phyloP scores from a whole-genome alignment of 2,797 vertebrate genomes.

The Ctenopoma multispine region DNA sequence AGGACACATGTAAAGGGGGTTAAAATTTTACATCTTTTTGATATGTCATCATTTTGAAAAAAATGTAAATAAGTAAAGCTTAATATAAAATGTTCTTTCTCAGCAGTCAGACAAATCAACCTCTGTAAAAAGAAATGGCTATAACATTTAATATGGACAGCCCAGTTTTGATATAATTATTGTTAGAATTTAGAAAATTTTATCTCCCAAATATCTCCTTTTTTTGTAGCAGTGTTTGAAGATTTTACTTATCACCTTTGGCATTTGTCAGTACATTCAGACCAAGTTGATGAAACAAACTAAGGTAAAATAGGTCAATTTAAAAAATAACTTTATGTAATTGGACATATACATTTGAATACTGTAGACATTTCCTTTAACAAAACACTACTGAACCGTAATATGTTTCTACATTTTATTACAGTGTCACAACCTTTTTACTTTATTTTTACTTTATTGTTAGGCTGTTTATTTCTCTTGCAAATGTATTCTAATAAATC shows the following conservation, averaged over 20 bases:
- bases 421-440: constrained; percentile 45
- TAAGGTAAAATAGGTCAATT: no score
- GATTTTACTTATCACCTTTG: not conserved
- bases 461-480: constrained; percentile 60
- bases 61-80: constrained; percentile 8
- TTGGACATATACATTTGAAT: not conserved
- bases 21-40: constrained; percentile 1
- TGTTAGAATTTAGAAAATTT: not conserved
- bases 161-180: no score
- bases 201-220: not conserved
- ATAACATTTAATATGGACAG: not conserved
- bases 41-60: constrained; percentile 1
- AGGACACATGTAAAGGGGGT: not conserved
- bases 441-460: constrained; percentile 59
- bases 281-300: not conserved
- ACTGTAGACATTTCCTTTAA: constrained; percentile 13
- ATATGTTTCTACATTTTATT: constrained; percentile 48
- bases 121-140: not conserved
- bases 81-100: not conserved
- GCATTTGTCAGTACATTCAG: not conserved
- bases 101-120: constrained; percentile 9
- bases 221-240: constrained; percentile 1
- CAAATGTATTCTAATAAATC: constrained; percentile 71
- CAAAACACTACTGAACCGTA: constrained; percentile 16
- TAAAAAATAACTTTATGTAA: no score